Conservation (phyloP, 1,140 invertebrate genomes). For the Drosophila ironensis region DNA sequence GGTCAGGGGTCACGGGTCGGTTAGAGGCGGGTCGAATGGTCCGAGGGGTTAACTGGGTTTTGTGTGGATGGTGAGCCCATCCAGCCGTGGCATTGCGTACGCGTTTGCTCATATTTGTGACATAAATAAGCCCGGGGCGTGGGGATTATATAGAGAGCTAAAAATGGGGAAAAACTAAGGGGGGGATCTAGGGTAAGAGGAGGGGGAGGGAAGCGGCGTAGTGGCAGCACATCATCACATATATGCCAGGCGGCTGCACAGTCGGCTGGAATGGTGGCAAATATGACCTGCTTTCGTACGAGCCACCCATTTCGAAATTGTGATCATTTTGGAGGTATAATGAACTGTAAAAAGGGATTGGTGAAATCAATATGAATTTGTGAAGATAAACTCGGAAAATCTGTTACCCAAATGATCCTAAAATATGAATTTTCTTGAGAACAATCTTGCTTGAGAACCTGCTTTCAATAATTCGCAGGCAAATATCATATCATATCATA, state of each 20-base stretch:
- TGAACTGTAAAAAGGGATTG: no score
- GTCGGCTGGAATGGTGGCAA: constrained; percentile 40
- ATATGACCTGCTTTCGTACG: constrained; percentile 63
- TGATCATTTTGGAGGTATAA: neutral
- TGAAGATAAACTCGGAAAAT: no score
- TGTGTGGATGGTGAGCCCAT: constrained; percentile 44
- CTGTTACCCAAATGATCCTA: no score
- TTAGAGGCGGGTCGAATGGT: neutral
- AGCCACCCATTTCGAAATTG: neutral
- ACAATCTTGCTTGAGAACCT: no score
- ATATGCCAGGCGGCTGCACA: constrained; percentile 15
- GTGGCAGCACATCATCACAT: no score
- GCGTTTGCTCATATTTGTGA: constrained; percentile 75
- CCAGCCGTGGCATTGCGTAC: constrained; percentile 76
- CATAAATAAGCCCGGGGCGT: constrained; percentile 62
- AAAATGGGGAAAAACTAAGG: constrained; percentile 22
- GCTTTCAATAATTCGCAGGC: no score
- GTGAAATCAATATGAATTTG: no score
- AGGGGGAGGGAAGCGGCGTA: no score
- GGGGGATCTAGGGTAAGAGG: no score
- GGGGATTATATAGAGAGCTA: neutral
- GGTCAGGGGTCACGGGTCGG: neutral
- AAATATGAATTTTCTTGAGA: no score
- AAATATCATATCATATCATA: neutral
- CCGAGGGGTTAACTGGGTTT: neutral